phyloP scores from a whole-genome alignment of 2,113 vertebrate species.

The Zapornia atra region DNA sequence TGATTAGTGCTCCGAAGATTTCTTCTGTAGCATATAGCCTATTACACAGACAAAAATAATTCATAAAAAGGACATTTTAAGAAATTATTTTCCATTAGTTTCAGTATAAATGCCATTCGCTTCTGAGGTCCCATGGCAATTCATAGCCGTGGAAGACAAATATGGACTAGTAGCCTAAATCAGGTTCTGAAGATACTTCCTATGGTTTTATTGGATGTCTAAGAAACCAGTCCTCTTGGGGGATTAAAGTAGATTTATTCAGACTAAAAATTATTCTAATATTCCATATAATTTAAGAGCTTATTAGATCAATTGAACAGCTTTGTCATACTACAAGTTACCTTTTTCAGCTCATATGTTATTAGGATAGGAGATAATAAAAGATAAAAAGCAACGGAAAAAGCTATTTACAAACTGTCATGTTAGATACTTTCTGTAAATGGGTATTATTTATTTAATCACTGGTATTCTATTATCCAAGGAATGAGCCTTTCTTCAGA shows the following conservation, averaged over 20 bases:
- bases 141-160: neutral
- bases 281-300: neutral
- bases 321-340: neutral
- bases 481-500: neutral
- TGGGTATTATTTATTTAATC: neutral
- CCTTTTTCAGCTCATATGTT: neutral
- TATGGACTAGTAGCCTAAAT: neutral
- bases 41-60: neutral
- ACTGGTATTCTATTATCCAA: neutral
- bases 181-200: neutral
- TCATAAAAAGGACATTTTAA: neutral
- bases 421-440: neutral
- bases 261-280: neutral
- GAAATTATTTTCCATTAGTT: slow-evolving; percentile 3
- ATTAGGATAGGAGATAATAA: neutral
- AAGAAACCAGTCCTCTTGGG: neutral
- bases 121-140: neutral
- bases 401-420: neutral
- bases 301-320: neutral
- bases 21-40: neutral
- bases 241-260: neutral
- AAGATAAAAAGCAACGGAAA: neutral
- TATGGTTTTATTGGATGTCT: neutral
- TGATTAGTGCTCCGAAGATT: slow-evolving; percentile 4
- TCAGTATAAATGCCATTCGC: neutral